Percentiles rank a stretch among this genome's conserved stretches.
These are phyloP conservation scores for Keiferia lycopersicella DNA, from an alignment of 2,888 invertebrate species.

Conservation along the genomic window DNA sequence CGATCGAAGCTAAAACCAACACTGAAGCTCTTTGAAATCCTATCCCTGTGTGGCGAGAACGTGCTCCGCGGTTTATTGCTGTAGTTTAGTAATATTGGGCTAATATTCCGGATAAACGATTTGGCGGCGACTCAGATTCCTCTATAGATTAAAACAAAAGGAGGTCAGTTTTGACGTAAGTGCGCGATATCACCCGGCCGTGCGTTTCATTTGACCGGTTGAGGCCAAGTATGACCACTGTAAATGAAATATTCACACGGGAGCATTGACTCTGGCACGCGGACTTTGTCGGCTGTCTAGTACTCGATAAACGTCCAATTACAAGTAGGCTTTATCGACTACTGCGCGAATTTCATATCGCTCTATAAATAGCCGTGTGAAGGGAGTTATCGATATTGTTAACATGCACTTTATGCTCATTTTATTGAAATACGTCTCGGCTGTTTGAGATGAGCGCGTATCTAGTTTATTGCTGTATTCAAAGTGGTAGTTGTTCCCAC, in stretches of 20 bases:
- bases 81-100: conserved; percentile 14
- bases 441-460: neutral
- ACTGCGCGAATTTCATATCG: conserved; percentile 33
- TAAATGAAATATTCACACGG: conserved; percentile 40
- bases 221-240: conserved; percentile 15
- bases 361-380: neutral
- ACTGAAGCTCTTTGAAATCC: conserved; percentile 14
- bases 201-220: conserved; percentile 20
- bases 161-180: conserved; percentile 33
- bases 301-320: conserved; percentile 42
- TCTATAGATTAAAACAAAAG: conserved; percentile 22
- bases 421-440: conserved; percentile 12
- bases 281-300: conserved; percentile 35
- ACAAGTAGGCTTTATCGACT: conserved; percentile 39
- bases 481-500: conserved; percentile 11
- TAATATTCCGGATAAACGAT: conserved; percentile 9
- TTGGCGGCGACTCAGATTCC: conserved; percentile 23
- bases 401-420: neutral
- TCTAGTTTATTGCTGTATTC: conserved; percentile 11
- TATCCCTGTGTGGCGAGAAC: conserved; percentile 1
- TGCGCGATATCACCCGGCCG: conserved; percentile 23
- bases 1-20: neutral
- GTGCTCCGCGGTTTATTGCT: conserved; percentile 11
- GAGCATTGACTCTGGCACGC: conserved; percentile 42
- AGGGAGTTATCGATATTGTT: conserved; percentile 2